These are phyloP conservation scores for Andrena flavipes DNA, from an alignment of 2,888 invertebrate genomes.

Conservation along the genomic window DNA sequence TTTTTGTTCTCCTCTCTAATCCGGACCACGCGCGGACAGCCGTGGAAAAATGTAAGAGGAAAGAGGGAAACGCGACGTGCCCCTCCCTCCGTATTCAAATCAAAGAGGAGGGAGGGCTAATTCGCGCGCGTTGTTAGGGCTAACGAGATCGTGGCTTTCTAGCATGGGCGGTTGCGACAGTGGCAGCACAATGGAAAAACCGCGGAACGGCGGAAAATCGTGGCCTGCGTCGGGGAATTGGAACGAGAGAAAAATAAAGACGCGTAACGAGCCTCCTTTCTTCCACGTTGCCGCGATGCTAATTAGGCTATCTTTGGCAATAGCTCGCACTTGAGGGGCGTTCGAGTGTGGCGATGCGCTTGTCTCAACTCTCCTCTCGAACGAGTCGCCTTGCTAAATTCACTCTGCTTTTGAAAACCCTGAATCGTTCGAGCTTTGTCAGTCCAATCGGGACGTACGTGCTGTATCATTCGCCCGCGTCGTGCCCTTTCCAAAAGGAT, in stretches of 20 bases:
- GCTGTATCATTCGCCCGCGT: not conserved
- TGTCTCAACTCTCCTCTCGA: slow-evolving; percentile 23
- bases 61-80: not conserved
- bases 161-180: slow-evolving; percentile 14
- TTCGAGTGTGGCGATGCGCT: slow-evolving; percentile 23
- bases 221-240: slow-evolving; percentile 11
- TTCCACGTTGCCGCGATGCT: slow-evolving; percentile 10
- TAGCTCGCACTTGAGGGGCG: slow-evolving; percentile 27
- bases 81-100: slow-evolving; percentile 1
- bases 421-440: not conserved
- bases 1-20: not conserved
- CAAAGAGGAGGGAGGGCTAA: not conserved
- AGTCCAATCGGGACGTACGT: slow-evolving; percentile 2
- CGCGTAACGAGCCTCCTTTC: slow-evolving; percentile 50
- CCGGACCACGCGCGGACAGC: not conserved
- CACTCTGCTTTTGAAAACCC: not conserved
- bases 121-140: slow-evolving; percentile 11
- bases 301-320: slow-evolving; percentile 57
- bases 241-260: slow-evolving; percentile 49
- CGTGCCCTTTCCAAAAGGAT: too few relatives aligned
- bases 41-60: not conserved
- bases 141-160: slow-evolving; percentile 14
- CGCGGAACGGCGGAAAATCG: slow-evolving; percentile 11
- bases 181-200: slow-evolving; percentile 17
- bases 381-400: slow-evolving; percentile 13